These are phyloP conservation scores for Sinocyclocheilus rhinocerous DNA, from an alignment of 2,113 vertebrate species.

Conservation along the genomic window DNA sequence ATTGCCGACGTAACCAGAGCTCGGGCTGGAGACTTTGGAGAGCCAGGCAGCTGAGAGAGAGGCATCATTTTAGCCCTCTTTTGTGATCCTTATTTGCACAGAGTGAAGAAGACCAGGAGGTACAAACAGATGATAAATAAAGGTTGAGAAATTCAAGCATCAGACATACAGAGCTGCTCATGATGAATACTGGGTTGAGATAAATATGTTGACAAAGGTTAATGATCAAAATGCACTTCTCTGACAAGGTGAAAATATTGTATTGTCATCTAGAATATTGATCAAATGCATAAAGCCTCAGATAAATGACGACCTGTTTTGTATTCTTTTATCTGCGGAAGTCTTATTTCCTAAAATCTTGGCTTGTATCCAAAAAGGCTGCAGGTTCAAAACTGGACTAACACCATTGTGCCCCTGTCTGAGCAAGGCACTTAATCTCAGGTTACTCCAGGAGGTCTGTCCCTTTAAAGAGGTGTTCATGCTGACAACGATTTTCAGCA, in stretches of 20 bases:
- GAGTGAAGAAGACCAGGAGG: slow-evolving; percentile 26
- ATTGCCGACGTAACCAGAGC: slow-evolving; percentile 61
- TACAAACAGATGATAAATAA: slow-evolving; percentile 12
- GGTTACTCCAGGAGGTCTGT: neutral
- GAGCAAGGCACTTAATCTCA: slow-evolving; percentile 6
- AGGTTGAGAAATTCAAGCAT: slow-evolving; percentile 9
- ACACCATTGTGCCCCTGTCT: neutral
- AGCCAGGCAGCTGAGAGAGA: slow-evolving; percentile 42
- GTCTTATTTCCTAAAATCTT: neutral
- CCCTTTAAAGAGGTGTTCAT: neutral
- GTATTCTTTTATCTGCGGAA: neutral
- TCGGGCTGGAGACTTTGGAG: slow-evolving; percentile 47
- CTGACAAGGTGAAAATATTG: slow-evolving; percentile 47
- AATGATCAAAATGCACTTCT: slow-evolving; percentile 47
- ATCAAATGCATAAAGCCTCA: slow-evolving; percentile 27
- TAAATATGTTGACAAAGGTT: slow-evolving; percentile 49
- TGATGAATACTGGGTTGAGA: neutral
- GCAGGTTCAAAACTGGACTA: neutral
- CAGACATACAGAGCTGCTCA: slow-evolving; percentile 6
- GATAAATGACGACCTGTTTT: neutral
- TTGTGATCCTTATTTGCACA: slow-evolving; percentile 49
- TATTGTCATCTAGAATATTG: slow-evolving; percentile 41
- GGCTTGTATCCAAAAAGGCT: neutral
- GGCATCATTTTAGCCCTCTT: slow-evolving; percentile 49
- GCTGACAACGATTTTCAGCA: neutral